These are phyloP conservation scores for Helleia helle DNA, from an alignment of 2,888 invertebrate species.

Conservation along the genomic window DNA sequence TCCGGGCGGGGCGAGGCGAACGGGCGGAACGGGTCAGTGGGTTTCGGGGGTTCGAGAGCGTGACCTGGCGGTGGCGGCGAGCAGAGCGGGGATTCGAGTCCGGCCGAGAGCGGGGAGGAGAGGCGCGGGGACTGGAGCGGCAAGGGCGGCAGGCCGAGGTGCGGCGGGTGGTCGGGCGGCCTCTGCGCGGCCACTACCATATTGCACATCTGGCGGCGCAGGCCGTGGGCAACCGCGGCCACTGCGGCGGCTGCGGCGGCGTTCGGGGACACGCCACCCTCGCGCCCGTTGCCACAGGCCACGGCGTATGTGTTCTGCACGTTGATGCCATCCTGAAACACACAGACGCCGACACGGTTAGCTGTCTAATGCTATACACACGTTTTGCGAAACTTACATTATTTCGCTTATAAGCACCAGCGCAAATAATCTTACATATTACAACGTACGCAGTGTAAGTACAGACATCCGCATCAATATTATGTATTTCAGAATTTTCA, in stretches of 20 bases:
- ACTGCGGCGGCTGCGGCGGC: conserved; percentile 89
- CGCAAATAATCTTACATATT: neutral
- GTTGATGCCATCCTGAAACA: conserved; percentile 77
- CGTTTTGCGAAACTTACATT: too few species aligned
- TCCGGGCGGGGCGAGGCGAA: conserved; percentile 74
- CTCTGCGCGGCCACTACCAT: conserved; percentile 78
- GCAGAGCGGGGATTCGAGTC: conserved; percentile 76
- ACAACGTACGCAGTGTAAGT: too few species aligned
- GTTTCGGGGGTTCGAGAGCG: conserved; percentile 76
- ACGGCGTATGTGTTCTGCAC: conserved; percentile 73
- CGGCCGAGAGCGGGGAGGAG: conserved; percentile 72
- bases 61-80: conserved; percentile 78
- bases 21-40: conserved; percentile 68
- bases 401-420: too few species aligned
- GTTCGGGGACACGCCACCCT: conserved; percentile 69
- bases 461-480: too few species aligned
- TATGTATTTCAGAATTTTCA: too few species aligned
- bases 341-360: conserved; percentile 23
- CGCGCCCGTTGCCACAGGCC: conserved; percentile 71
- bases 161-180: conserved; percentile 58
- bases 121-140: conserved; percentile 58
- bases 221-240: conserved; percentile 88
- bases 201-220: conserved; percentile 90
- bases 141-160: conserved; percentile 58
- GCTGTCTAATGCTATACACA: conserved; percentile 9